Conservation (phyloP, 2,888 invertebrate genomes). For the Cephalotes varians region DNA sequence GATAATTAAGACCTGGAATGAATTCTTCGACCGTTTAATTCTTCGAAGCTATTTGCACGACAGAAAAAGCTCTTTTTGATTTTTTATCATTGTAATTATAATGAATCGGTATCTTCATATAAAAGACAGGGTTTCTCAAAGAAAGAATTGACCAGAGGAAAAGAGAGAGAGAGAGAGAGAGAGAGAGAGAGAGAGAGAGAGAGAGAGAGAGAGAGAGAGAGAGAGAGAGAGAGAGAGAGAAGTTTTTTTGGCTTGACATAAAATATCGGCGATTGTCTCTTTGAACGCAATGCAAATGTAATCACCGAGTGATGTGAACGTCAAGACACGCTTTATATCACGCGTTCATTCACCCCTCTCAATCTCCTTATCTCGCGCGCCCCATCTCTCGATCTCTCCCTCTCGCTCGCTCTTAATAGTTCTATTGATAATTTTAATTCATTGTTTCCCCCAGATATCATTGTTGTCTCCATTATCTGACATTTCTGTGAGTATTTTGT, state of each 20-base stretch:
- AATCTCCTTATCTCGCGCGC: slow-evolving; percentile 62
- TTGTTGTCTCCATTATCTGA: slow-evolving; percentile 13
- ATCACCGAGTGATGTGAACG: slow-evolving; percentile 57
- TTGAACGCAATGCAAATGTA: slow-evolving; percentile 38
- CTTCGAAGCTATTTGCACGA: not conserved
- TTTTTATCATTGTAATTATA: not conserved
- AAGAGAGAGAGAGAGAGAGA: not conserved
- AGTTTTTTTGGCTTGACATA: not conserved
- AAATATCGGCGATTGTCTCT: slow-evolving; percentile 43
- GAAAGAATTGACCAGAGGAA: not conserved
- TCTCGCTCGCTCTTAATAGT: slow-evolving; percentile 24
- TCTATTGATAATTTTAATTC: slow-evolving; percentile 35
- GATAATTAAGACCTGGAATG: not conserved
- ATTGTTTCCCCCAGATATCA: slow-evolving; percentile 17
- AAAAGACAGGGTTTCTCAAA: not conserved
- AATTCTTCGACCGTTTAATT: not conserved
- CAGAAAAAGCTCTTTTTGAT: not conserved
- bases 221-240: not conserved
- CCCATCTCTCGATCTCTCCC: slow-evolving; percentile 47
- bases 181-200: not conserved
- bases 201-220: not conserved
- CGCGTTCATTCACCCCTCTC: slow-evolving; percentile 67
- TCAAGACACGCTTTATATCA: slow-evolving; percentile 64
- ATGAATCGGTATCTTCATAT: not conserved
- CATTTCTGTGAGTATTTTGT: slow-evolving; percentile 1